Evolutionary conservation across 2,113 vertebrate species (phyloP), one percentile per base, ranked within the genome.

Genomic region (Archocentrus centrarchus): DNA sequence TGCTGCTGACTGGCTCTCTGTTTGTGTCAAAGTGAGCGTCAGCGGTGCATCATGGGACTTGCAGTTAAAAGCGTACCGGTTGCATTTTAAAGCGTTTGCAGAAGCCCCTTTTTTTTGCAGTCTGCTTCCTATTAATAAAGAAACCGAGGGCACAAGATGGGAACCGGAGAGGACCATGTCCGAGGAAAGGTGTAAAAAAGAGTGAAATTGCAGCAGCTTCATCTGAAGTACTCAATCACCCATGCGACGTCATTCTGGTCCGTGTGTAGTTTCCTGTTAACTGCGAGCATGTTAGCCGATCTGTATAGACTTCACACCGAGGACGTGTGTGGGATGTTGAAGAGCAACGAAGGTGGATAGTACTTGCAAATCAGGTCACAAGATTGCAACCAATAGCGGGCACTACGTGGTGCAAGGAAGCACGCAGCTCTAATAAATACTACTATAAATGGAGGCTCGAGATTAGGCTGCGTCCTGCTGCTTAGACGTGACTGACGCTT

Each of bases 11-110:
- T 92, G 92, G 91, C 75, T 93, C 22, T 14, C 60, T 2, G 89
- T 73, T 66, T 5, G 64, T 9, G 59, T 57, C 59, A 27, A 59
- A 81, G 58, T 53, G 50, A 47, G 55, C 7, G 6, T 3, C 15
- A 10, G 7, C 15, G 59, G 50, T 87, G 93, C 89, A 95, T 94
- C 39, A 7, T 91, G 93, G 94, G 93, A 92, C 9, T 83, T 92
- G 92, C 0, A 93, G 93, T 94, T 93, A 1, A 13, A 32, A 2
- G 1, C 22, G 0, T 2, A 0, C 2, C 1, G 7, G 3, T 3
- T 2, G 13, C 11, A 6, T 20, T 73, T 47, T 32, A 14, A 55
- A 47, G 22, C 15, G 2, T 50, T 30, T n/a, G 3, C 7, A 5
- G 3, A 22, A 44, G 9, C 9, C n/a, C 5, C 1, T 14, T 59